Conservation (phyloP, 2,888 invertebrate species). For the Drosophila conformis region DNA sequence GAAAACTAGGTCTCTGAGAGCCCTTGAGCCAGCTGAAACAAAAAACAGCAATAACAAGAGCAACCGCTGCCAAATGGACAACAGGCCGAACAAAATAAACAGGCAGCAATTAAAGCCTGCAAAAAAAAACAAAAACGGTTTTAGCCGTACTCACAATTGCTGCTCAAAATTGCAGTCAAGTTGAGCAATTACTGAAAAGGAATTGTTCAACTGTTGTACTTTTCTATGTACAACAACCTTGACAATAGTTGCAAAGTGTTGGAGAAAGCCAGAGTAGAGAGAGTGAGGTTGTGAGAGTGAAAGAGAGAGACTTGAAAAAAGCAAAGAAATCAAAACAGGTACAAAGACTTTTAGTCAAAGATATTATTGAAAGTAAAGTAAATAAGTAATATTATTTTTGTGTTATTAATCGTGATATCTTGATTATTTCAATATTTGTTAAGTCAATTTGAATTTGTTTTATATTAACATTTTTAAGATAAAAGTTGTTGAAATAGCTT, state of each 20-base stretch:
- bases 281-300: neutral
- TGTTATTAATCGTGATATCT: neutral
- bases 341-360: neutral
- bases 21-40: slow-evolving; percentile 38
- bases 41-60: slow-evolving; percentile 10
- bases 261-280: neutral
- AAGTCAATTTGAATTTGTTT: neutral
- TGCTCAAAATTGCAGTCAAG: slow-evolving; percentile 62
- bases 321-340: neutral
- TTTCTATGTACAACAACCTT: slow-evolving; percentile 30
- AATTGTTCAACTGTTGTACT: slow-evolving; percentile 54
- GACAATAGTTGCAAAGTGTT: slow-evolving; percentile 19
- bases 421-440: neutral
- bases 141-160: slow-evolving; percentile 52
- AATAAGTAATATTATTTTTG: neutral
- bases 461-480: too few species aligned
- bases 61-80: slow-evolving; percentile 14
- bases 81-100: slow-evolving; percentile 46
- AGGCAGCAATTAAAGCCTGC: slow-evolving; percentile 55
- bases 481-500: neutral
- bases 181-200: slow-evolving; percentile 57
- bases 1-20: slow-evolving; percentile 47
- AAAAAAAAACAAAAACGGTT: slow-evolving; percentile 18
- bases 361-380: neutral
- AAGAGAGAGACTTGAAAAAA: neutral